Evolutionary conservation across 2,888 invertebrate species (phyloP), one percentile per base, ranked within the genome.

Genomic region (Acholoe squamosa): DNA sequence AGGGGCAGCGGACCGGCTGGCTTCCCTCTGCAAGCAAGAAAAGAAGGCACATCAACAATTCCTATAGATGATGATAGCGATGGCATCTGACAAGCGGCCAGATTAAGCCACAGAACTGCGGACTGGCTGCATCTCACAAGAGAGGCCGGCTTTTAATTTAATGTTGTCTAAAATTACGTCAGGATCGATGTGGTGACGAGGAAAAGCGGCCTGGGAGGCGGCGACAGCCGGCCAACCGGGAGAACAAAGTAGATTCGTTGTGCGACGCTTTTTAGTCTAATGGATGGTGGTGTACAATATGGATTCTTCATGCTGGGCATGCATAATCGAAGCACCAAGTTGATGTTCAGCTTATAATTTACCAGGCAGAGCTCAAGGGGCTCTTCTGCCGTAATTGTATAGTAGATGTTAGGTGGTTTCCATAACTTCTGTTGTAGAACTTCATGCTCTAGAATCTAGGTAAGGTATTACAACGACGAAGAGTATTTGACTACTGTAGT

Each of bases 1-100:
- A 92, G 12, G 93, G 93, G 77, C 92, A 93, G 19, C 25, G 61
- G n/a, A 67, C 61, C 10, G 90, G 90, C 28, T 52, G 31, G 71
- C 67, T 71, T 16, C 61, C 61, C 33, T 90, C 90, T 90, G 90
- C 28, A 86, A 90, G 25, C 12, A 77, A 43, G 43, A 43, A 43
- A 77, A 76, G 52, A 3, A 61, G 22, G n/a, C 22, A n/a, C 61
- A 61, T 61, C 61, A 61, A 61, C 61, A 61, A n/a, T n/a, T 61
- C 12, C n/a, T 33, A n/a, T 25, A 80, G 80, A 33, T 80, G 80
- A 34, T 80, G 80, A 80, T 80, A 80, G 80, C 43, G 80, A 80
- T 80, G 80, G 43, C 34, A 22, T 33, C 80, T 80, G 80, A 80
- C 80, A 80, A 25, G 34, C 43, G 34, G n/a, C 34, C 33, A 25